These are phyloP conservation scores for Oncorhynchus tshawytscha DNA, from an alignment of 2,113 vertebrate genomes.

Conservation along the genomic window DNA sequence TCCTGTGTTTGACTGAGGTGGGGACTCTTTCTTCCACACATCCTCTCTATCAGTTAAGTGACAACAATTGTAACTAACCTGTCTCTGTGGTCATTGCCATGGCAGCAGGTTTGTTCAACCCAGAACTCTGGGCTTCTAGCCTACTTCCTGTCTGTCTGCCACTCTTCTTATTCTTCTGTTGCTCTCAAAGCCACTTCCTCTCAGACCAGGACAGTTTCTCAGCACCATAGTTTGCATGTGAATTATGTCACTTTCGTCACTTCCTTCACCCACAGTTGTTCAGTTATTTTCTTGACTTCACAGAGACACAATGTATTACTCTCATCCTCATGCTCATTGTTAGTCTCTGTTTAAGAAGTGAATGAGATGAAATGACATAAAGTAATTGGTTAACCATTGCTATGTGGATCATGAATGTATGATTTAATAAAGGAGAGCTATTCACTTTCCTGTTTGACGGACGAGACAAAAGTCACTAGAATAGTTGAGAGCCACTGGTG, in stretches of 20 bases:
- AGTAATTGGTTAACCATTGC: constrained; percentile 1
- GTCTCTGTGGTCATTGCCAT: constrained; percentile 55
- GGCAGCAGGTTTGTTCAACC: constrained; percentile 46
- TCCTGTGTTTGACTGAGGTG: not conserved
- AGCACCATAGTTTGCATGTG: constrained; percentile 29
- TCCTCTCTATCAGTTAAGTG: constrained; percentile 4
- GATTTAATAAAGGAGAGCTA: too few relatives aligned
- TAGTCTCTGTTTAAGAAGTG: not conserved
- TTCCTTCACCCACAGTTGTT: constrained; percentile 41
- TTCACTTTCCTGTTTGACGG: constrained; percentile 6
- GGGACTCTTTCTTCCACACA: not conserved
- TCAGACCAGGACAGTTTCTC: constrained; percentile 38
- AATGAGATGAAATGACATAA: not conserved
- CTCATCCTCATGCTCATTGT: not conserved
- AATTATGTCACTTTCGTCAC: constrained; percentile 43
- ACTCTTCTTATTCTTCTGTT: constrained; percentile 39
- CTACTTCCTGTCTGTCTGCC: constrained; percentile 54
- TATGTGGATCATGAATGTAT: constrained; percentile 1
- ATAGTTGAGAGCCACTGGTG: not conserved
- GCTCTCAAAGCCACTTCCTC: constrained; percentile 76
- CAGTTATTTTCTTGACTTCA: constrained; percentile 33
- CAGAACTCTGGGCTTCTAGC: constrained; percentile 30
- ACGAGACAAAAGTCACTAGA: constrained; percentile 18
- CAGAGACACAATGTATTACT: not conserved
- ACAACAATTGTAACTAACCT: constrained; percentile 23